Conservation (phyloP, 2,797 vertebrate species). For the Siniperca undulata region DNA sequence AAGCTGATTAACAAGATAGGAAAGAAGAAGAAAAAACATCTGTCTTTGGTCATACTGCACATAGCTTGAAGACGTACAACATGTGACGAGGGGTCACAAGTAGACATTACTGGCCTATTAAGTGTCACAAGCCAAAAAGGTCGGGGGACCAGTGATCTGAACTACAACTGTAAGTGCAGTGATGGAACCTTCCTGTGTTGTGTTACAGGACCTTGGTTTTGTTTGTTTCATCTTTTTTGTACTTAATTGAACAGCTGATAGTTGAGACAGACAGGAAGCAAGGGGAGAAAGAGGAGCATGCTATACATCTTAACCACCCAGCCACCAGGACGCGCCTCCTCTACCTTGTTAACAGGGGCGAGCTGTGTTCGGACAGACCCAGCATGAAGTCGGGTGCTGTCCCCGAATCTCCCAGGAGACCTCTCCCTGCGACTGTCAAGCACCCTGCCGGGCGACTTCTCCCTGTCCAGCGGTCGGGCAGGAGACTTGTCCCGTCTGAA, state of each 20-base stretch:
- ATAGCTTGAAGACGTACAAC: too few species aligned
- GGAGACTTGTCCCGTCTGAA: conserved; percentile 98
- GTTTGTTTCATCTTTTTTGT: background rate
- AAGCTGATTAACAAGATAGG: background rate
- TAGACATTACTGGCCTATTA: background rate
- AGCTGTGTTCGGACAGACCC: conserved; percentile 94
- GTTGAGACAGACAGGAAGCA: background rate
- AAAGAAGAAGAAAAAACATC: background rate
- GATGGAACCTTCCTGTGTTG: background rate
- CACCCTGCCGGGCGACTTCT: conserved; percentile 94
- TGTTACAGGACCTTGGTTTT: background rate
- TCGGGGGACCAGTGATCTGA: too few species aligned
- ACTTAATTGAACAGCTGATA: background rate
- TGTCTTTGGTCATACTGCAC: background rate
- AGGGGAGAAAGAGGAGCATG: too few species aligned
- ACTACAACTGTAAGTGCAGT: background rate
- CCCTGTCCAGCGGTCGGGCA: conserved; percentile 93
- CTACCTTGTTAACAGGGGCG: conserved; percentile 97
- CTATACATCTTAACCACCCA: background rate
- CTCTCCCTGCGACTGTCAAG: conserved; percentile 95
- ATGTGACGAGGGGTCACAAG: background rate
- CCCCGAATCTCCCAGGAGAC: conserved; percentile 95
- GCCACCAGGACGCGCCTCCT: accelerated
- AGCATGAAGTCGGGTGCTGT: conserved; percentile 90
- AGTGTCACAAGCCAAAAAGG: background rate